These are phyloP conservation scores for Cherax quadricarinatus DNA, from an alignment of 1,140 invertebrate genomes.

Conservation along the genomic window DNA sequence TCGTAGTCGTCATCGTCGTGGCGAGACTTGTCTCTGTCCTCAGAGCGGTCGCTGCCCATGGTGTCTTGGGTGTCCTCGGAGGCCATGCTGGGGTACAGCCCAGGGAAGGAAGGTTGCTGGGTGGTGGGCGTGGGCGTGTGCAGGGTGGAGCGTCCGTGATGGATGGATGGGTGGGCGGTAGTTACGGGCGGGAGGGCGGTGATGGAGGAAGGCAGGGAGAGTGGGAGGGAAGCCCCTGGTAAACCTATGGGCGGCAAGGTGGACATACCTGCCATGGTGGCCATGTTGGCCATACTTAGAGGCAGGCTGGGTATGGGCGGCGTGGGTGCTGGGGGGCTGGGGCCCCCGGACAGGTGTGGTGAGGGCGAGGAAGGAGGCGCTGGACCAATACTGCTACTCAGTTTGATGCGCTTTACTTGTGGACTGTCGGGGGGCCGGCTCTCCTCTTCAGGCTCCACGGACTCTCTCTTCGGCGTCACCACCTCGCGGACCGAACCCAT, in stretches of 20 bases:
- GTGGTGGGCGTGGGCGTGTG: slow-evolving; percentile 62
- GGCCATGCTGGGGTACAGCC: slow-evolving; percentile 55
- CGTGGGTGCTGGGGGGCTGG: slow-evolving; percentile 57
- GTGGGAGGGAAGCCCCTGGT: slow-evolving; percentile 56
- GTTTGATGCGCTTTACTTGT: slow-evolving; percentile 60
- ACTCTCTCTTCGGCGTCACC: slow-evolving; percentile 47
- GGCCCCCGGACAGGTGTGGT: slow-evolving; percentile 52
- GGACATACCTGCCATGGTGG: slow-evolving; percentile 58
- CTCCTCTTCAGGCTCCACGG: slow-evolving; percentile 54
- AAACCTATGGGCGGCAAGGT: slow-evolving; percentile 64
- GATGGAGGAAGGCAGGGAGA: slow-evolving; percentile 71
- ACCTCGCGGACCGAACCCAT: slow-evolving; percentile 42
- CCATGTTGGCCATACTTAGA: slow-evolving; percentile 60
- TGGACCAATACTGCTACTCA: slow-evolving; percentile 51
- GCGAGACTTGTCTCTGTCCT: slow-evolving; percentile 66
- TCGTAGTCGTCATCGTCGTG: slow-evolving; percentile 70
- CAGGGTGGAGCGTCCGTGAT: slow-evolving; percentile 60
- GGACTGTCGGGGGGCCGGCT: slow-evolving; percentile 60
- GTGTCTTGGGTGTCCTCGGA: slow-evolving; percentile 72
- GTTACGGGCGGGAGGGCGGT: slow-evolving; percentile 68
- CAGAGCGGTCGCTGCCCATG: slow-evolving; percentile 70
- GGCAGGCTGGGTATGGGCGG: slow-evolving; percentile 63
- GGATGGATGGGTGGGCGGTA: slow-evolving; percentile 65
- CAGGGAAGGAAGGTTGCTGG: slow-evolving; percentile 64
- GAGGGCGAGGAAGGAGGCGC: slow-evolving; percentile 57